Conservation (phyloP, 2,888 invertebrate species). For the Sylvicola cinctus region DNA sequence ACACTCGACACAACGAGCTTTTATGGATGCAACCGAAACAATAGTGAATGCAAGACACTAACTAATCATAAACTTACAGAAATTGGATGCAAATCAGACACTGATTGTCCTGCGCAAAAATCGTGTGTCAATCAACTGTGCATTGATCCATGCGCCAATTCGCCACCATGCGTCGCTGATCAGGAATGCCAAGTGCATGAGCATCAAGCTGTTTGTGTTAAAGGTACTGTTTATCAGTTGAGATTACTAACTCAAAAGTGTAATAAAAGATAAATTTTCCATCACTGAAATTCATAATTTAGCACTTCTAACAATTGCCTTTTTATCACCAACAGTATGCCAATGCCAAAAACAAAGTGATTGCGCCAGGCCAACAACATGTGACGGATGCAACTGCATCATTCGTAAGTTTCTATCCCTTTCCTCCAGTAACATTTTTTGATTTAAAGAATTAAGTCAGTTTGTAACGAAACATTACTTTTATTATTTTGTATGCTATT, state of each 20-base stretch:
- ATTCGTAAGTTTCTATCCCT: slow-evolving; percentile 28
- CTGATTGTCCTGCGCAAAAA: slow-evolving; percentile 55
- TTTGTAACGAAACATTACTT: too few relatives aligned
- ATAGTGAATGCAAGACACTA: background rate
- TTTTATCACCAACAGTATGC: slow-evolving; percentile 31
- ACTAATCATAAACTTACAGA: slow-evolving; percentile 29
- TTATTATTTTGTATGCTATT: too few relatives aligned
- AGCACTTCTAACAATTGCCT: too few relatives aligned
- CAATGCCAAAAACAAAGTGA: slow-evolving; percentile 49
- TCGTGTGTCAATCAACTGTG: slow-evolving; percentile 64
- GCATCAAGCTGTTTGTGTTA: slow-evolving; percentile 66
- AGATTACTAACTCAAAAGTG: too few relatives aligned
- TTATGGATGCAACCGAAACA: background rate
- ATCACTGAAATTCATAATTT: too few relatives aligned
- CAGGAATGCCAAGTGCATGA: slow-evolving; percentile 67
- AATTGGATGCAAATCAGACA: slow-evolving; percentile 57
- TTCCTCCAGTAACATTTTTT: slow-evolving; percentile 1
- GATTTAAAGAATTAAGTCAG: too few relatives aligned
- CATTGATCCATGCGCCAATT: slow-evolving; percentile 57
- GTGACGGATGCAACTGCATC: slow-evolving; percentile 51
- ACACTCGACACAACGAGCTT: background rate
- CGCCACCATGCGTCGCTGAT: slow-evolving; percentile 48
- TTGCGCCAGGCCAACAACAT: slow-evolving; percentile 36
- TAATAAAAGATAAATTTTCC: too few relatives aligned
- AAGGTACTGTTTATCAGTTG: slow-evolving; percentile 38